phyloP scores from a whole-genome alignment of 1,140 invertebrate species.

The Caenorhabditis remanei region DNA sequence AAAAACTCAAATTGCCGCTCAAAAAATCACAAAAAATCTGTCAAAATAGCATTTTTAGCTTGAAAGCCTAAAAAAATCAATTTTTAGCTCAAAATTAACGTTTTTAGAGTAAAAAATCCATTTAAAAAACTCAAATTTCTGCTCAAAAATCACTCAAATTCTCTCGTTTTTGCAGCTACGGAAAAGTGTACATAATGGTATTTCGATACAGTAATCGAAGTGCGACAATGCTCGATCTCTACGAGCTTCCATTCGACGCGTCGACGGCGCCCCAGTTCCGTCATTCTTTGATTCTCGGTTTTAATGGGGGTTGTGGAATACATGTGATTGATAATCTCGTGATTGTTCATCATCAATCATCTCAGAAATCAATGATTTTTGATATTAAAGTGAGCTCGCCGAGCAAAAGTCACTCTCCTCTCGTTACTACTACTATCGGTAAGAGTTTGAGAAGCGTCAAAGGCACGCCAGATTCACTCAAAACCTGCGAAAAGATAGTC shows the following conservation, averaged over 20 bases:
- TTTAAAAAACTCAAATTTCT: not conserved
- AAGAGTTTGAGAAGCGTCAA: not conserved
- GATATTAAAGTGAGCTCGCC: constrained; percentile 36
- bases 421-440: constrained; percentile 47
- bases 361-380: constrained; percentile 47
- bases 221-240: constrained; percentile 43
- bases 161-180: constrained; percentile 17
- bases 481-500: too few relatives aligned
- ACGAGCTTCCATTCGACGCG: constrained; percentile 42
- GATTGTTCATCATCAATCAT: constrained; percentile 53
- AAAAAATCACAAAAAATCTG: too few relatives aligned
- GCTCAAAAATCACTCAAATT: not conserved
- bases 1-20: too few relatives aligned
- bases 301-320: constrained; percentile 54
- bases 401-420: constrained; percentile 28
- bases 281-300: constrained; percentile 18
- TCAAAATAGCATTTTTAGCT: too few relatives aligned
- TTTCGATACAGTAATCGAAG: constrained; percentile 49
- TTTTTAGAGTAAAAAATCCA: too few relatives aligned
- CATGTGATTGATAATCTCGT: constrained; percentile 57
- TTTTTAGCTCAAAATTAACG: too few relatives aligned
- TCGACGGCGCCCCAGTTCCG: not conserved
- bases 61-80: too few relatives aligned
- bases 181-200: constrained; percentile 42
- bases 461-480: too few relatives aligned